Conservation (phyloP, 2,888 invertebrate genomes). For the Petrolisthes cinctipes region DNA sequence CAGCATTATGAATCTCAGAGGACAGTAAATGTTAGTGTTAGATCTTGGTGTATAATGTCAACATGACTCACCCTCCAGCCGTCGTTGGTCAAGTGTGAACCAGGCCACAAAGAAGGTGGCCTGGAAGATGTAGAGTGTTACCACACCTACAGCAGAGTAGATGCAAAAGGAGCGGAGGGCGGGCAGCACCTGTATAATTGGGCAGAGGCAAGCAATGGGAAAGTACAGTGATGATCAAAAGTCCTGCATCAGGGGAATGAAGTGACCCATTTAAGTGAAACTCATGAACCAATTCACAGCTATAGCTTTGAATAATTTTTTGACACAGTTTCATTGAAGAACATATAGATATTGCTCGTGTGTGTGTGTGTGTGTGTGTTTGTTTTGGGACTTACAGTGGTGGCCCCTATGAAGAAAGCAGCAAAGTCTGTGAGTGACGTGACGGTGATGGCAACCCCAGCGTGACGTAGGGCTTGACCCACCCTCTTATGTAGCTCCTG, state of each 20-base stretch:
- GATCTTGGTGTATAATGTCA: too few relatives aligned
- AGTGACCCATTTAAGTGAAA: too few relatives aligned
- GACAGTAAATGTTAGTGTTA: too few relatives aligned
- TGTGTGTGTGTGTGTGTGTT: not conserved
- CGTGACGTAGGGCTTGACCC: conserved; percentile 81
- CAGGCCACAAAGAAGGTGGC: conserved; percentile 86
- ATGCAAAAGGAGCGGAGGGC: conserved; percentile 86
- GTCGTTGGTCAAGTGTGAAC: conserved; percentile 79
- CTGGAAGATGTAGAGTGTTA: conserved; percentile 81
- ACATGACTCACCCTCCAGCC: conserved; percentile 64
- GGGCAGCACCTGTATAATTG: conserved; percentile 77
- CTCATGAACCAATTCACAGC: too few relatives aligned
- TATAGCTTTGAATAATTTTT: too few relatives aligned
- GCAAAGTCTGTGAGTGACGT: conserved; percentile 86
- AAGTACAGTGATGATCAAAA: not conserved
- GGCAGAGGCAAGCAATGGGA: too few relatives aligned
- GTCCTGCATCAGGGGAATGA: too few relatives aligned
- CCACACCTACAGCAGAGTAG: conserved; percentile 82
- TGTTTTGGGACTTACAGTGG: conserved; percentile 75
- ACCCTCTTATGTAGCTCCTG: conserved; percentile 77
- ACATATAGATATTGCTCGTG: too few relatives aligned
- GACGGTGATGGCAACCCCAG: conserved; percentile 85
- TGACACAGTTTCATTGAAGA: too few relatives aligned
- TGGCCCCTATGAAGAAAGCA: conserved; percentile 83
- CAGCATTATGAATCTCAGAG: too few relatives aligned